A percentile compares a stretch with the other conserved stretches of the same genome.
Conservation (phyloP, 1,140 invertebrate species). For the Phthorimaea operculella region DNA sequence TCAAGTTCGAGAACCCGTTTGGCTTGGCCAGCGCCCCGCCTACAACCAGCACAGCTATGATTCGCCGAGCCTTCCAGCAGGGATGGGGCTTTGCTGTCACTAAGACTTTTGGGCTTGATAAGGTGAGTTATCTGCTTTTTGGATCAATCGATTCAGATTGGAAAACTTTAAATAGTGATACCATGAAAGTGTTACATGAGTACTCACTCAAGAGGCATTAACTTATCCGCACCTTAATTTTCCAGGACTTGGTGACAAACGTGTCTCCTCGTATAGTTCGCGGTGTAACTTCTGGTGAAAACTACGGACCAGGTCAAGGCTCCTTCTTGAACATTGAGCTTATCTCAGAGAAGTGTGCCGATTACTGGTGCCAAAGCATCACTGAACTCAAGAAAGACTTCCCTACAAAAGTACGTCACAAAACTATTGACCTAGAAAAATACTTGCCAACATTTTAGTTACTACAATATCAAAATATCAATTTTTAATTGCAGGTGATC, state of each 20-base stretch:
- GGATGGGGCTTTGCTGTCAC: slow-evolving; percentile 98
- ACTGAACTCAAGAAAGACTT: slow-evolving; percentile 93
- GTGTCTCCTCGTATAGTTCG: slow-evolving; percentile 96
- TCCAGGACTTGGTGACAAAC: slow-evolving; percentile 92
- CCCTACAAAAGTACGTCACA: slow-evolving; percentile 76
- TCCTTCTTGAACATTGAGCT: slow-evolving; percentile 98
- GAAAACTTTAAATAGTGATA: too few species aligned
- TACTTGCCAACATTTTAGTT: not conserved
- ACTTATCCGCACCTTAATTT: not conserved
- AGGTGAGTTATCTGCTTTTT: too few species aligned
- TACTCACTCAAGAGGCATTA: too few species aligned
- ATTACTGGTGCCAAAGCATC: slow-evolving; percentile 93
- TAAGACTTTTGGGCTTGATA: slow-evolving; percentile 95
- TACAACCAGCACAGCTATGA: slow-evolving; percentile 95
- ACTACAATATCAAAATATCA: slow-evolving; percentile 1
- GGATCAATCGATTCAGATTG: not conserved
- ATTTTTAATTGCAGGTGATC: slow-evolving; percentile 78
- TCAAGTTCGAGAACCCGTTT: slow-evolving; percentile 97
- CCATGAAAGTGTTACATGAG: too few species aligned
- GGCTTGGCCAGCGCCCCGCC: slow-evolving; percentile 97
- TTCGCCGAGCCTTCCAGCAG: slow-evolving; percentile 91
- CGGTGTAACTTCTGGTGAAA: slow-evolving; percentile 91
- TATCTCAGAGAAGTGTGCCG: slow-evolving; percentile 95
- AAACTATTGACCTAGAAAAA: not conserved
- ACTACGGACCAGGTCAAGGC: slow-evolving; percentile 93